phyloP scores from a whole-genome alignment of 1,140 invertebrate genomes.

The Saxidomus purpurata region DNA sequence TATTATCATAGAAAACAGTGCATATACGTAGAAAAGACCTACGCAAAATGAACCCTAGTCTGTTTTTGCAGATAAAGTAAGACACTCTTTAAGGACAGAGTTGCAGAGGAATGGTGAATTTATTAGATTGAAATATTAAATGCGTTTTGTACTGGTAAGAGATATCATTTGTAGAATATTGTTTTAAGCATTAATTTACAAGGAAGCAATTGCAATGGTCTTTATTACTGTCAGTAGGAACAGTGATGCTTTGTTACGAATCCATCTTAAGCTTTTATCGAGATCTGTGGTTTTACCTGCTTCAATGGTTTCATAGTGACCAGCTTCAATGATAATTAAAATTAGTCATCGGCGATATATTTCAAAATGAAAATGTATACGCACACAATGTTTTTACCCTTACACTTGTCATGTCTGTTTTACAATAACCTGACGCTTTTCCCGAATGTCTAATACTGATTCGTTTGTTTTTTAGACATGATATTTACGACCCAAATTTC shows the following conservation, averaged over 20 bases:
- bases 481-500: no score
- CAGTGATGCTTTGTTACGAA: neutral
- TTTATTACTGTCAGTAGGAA: slow-evolving; percentile 10
- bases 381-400: neutral
- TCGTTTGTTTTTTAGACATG: no score
- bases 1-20: no score
- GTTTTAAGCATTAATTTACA: neutral
- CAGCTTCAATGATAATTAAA: neutral
- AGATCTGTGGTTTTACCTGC: neutral
- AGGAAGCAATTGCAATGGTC: neutral
- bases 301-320: neutral
- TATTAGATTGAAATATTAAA: neutral
- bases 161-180: neutral
- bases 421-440: no score
- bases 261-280: neutral
- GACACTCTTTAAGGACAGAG: neutral
- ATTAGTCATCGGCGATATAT: neutral
- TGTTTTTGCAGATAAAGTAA: neutral
- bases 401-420: no score
- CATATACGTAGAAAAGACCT: no score
- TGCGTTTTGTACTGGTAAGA: neutral
- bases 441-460: no score
- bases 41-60: neutral
- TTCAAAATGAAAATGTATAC: neutral
- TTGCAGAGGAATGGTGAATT: neutral